Evolutionary conservation across 1,140 invertebrate species (phyloP), one percentile per base, ranked within the genome.

Genomic region (Ceratina australensis): DNA sequence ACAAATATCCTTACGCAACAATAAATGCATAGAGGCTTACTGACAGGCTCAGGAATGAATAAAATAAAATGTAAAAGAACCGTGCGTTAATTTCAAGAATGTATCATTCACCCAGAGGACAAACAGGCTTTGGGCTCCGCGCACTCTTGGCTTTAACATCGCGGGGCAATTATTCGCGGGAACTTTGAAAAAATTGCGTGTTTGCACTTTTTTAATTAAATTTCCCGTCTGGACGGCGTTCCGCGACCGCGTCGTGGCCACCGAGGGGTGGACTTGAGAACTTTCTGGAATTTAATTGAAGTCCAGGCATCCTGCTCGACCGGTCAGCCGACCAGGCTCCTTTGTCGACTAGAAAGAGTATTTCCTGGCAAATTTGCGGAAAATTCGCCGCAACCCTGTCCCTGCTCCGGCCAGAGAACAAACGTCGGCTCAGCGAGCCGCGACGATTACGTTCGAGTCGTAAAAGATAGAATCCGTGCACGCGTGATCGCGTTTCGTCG

Each of bases 161-260:
- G 47, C 12, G 28, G 18, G 33, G 24, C 77, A 66, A 79, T 79
- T 76, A 79, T 52, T 69, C 47, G 68, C 49, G 26, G 33, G 60
- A 82, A 85, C 57, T 82, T 85, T 81, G 60, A 72, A 80, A 85
- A 83, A 86, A 79, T 81, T 72, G 59, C 74, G 49, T 49, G 79
- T 77, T 86, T 83, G 75, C 84, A 81, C 75, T 86, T 83, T 86
- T 86, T 86, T 86, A 86, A 86, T 86, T 86, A 86, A 83, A 86
- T 83, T 80, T 79, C 78, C 28, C 79, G 56, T 60, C 18, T 42
- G 59, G 60, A 13, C 67, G 65, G 28, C 50, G 47, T 33, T n/a
- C 47, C 74, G 33, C 78, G 64, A 28, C 60, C 60, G 68, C 73
- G 69, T 74, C 80, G 83, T 47, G 73, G 47, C 77, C 80, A 33